phyloP scores from a whole-genome alignment of 2,113 vertebrate genomes.

The Rhinopomastus cyanomelas region DNA sequence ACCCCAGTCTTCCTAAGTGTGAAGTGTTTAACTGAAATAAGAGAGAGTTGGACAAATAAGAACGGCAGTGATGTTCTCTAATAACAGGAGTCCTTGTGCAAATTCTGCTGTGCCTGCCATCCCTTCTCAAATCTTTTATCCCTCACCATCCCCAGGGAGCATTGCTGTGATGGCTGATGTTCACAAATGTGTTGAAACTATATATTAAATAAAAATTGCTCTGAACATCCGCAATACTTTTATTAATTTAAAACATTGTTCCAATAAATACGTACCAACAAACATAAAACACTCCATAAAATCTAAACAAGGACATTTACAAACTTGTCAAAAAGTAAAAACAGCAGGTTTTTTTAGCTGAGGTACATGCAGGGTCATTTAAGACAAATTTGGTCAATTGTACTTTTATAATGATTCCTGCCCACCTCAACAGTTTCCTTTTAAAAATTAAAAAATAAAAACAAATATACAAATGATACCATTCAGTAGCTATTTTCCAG shows the following conservation, averaged over 20 bases:
- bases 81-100: neutral
- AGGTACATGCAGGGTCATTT: constrained; percentile 56
- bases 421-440: constrained; percentile 26
- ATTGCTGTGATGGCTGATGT: neutral
- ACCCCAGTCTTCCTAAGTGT: neutral
- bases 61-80: neutral
- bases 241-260: constrained; percentile 82
- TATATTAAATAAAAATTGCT: constrained; percentile 48
- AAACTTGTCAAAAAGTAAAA: constrained; percentile 66
- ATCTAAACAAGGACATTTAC: constrained; percentile 70
- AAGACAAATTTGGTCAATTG: constrained; percentile 58
- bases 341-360: constrained; percentile 12
- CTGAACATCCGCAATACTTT: constrained; percentile 64
- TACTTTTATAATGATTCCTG: constrained; percentile 24
- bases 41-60: neutral
- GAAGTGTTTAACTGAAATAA: neutral
- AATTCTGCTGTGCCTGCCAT: neutral
- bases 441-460: constrained; percentile 44
- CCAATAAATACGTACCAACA: constrained; percentile 82
- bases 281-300: constrained; percentile 73
- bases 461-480: constrained; percentile 42
- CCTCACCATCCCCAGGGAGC: neutral
- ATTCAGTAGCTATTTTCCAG: constrained; percentile 32
- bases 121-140: neutral
- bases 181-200: neutral